Conservation (phyloP, 1,140 invertebrate species). For the Hermetia illucens region DNA sequence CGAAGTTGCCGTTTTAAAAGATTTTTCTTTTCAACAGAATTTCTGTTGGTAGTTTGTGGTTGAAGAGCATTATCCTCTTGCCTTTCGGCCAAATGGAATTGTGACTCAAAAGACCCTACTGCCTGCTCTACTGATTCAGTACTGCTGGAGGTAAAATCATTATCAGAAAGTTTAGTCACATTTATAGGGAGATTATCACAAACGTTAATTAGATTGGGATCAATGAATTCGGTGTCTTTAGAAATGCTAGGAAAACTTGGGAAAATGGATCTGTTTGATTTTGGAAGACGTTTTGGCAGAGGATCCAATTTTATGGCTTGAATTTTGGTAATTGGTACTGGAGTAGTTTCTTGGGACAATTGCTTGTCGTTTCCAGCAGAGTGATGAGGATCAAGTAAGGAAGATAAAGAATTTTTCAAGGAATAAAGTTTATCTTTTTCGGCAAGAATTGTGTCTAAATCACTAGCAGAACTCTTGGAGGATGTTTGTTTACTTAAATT, state of each 20-base stretch:
- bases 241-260: background rate
- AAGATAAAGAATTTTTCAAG: background rate
- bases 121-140: background rate
- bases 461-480: conserved; percentile 13
- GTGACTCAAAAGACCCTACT: too few species aligned
- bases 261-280: background rate
- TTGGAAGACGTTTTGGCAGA: background rate
- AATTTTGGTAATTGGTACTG: background rate
- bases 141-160: conserved; percentile 1
- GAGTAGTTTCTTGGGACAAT: background rate
- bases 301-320: background rate
- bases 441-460: background rate
- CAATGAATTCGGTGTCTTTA: conserved; percentile 16
- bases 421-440: conserved; percentile 8
- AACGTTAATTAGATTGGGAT: conserved; percentile 26
- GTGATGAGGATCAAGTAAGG: background rate
- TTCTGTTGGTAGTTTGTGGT: conserved; percentile 9
- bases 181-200: conserved; percentile 26
- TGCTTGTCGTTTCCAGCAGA: background rate
- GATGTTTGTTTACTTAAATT: conserved; percentile 27
- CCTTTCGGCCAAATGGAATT: too few species aligned
- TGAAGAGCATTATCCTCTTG: too few species aligned
- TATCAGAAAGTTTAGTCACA: conserved; percentile 7
- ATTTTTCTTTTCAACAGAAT: conserved; percentile 17
- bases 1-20: conserved; percentile 25